Evolutionary conservation across 2,113 vertebrate genomes (phyloP), one percentile per base, ranked within the genome.

Genomic region (Cyphomyrus plagiostoma): DNA sequence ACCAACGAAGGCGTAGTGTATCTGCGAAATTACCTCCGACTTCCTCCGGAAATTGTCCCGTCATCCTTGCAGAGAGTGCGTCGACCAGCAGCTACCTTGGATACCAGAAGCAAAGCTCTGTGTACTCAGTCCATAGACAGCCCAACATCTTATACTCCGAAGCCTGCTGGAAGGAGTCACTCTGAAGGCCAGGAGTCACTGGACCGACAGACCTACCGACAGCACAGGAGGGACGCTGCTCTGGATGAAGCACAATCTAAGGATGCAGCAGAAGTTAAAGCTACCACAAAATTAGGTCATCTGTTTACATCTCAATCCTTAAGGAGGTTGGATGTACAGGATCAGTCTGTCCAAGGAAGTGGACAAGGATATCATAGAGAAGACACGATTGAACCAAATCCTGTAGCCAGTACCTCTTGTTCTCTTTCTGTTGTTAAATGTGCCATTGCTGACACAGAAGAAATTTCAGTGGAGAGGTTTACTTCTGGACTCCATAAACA

Each of bases 41-140:
- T 99, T 91, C 98, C 98, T 0, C 90, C 97, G 0, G 97, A 98
- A 91, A 98, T 99, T 1, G 95, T 98, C 26, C 98, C 98, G 0
- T 95, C 96, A 3, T 96, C 98, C 26, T 93, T 98, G 90, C 98
- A 98, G 94, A 97, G 97, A 4, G 91, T 95, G 19, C 96, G 95
- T 3, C 96, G 94, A 11, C 95, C 96, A 1, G 90, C 94, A 0
- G 91, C 92, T 50, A 88, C 92, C 90, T 90, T 95, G 88, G 92
- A 92, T 77, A 62, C 95, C 3, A 93, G 93, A 1, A 92, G 93
- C 1, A 95, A 91, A 53, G 50, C 91, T 48, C 90, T 92, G 58
- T 84, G 45, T 42, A 93, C 95, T 83, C 97, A 97, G 92, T 17
- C 92, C 3, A 93, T 97, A 42, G 94, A 92, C 49, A 97, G 95